Percentiles rank a stretch among this genome's conserved stretches.
phyloP scores from a whole-genome alignment of 2,113 vertebrate species.

The Chaetodon trifascialis region DNA sequence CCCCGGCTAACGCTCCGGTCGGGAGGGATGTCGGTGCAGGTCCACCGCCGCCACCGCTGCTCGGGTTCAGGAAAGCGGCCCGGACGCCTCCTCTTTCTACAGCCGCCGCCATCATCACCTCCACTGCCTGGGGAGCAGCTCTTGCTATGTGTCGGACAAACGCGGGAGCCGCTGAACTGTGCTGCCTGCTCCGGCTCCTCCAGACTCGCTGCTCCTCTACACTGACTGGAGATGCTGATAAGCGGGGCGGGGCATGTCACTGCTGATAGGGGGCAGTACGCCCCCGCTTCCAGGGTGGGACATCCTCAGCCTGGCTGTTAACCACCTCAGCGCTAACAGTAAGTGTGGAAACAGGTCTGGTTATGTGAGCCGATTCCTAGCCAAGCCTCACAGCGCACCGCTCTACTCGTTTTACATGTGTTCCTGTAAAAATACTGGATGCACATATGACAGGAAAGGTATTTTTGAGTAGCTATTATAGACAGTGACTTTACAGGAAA shows the following conservation, averaged over 20 bases:
- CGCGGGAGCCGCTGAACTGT: conserved; percentile 68
- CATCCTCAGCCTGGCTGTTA: background rate
- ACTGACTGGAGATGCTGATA: conserved; percentile 59
- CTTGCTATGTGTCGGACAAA: conserved; percentile 78
- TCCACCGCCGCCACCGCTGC: conserved; percentile 76
- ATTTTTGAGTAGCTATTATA: background rate
- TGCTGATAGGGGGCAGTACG: conserved; percentile 61
- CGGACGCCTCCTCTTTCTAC: conserved; percentile 85
- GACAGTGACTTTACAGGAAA: background rate
- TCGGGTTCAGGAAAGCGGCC: conserved; percentile 85
- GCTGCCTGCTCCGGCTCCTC: conserved; percentile 61
- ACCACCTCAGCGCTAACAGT: background rate
- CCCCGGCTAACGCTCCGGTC: conserved; percentile 72
- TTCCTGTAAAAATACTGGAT: background rate
- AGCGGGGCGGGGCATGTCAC: conserved; percentile 68
- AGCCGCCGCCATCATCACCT: conserved; percentile 87
- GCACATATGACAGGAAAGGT: too few species aligned
- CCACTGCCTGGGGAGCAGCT: conserved; percentile 79
- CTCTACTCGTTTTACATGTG: background rate
- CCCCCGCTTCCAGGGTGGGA: conserved; percentile 50
- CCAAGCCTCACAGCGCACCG: background rate
- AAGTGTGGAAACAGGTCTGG: too few species aligned
- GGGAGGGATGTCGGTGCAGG: conserved; percentile 72
- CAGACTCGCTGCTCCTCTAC: conserved; percentile 51
- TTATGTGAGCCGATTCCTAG: too few species aligned